Percentiles rank a stretch among this genome's conserved stretches.
phyloP scores from a whole-genome alignment of 2,888 invertebrate genomes.

The Sphaeridia pumilis region DNA sequence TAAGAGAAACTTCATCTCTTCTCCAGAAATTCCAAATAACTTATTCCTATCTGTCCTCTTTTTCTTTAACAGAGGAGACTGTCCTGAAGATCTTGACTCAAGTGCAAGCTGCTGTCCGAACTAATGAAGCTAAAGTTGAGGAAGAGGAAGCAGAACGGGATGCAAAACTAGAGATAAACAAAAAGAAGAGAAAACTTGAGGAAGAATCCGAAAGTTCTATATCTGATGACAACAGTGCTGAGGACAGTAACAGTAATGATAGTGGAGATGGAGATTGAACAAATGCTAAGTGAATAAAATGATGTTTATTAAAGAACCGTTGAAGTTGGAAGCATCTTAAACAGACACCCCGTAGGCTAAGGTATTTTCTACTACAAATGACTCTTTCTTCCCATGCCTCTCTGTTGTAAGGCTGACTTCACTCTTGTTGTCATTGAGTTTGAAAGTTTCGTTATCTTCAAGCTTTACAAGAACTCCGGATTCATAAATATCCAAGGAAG shows the following conservation, averaged over 20 bases:
- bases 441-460: conserved; percentile 42
- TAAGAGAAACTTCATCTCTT: no score
- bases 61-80: conserved; percentile 11
- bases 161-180: conserved; percentile 14
- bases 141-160: conserved; percentile 22
- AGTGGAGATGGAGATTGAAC: background rate
- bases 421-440: conserved; percentile 35
- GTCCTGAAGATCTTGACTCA: conserved; percentile 26
- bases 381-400: conserved; percentile 10
- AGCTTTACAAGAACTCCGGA: conserved; percentile 49
- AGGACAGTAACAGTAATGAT: background rate
- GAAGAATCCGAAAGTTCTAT: background rate
- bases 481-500: conserved; percentile 53
- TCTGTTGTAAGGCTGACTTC: conserved; percentile 12
- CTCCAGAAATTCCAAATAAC: no score
- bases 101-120: conserved; percentile 26
- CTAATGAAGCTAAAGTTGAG: conserved; percentile 20
- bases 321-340: background rate
- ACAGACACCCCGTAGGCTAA: conserved; percentile 17
- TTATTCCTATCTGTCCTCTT: no score
- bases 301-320: background rate
- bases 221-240: background rate
- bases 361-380: conserved; percentile 16
- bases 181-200: conserved; percentile 10
- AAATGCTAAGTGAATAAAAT: background rate